These are phyloP conservation scores for Periophthalmodon schlosseri DNA, from an alignment of 2,113 vertebrate species.

Conservation along the genomic window DNA sequence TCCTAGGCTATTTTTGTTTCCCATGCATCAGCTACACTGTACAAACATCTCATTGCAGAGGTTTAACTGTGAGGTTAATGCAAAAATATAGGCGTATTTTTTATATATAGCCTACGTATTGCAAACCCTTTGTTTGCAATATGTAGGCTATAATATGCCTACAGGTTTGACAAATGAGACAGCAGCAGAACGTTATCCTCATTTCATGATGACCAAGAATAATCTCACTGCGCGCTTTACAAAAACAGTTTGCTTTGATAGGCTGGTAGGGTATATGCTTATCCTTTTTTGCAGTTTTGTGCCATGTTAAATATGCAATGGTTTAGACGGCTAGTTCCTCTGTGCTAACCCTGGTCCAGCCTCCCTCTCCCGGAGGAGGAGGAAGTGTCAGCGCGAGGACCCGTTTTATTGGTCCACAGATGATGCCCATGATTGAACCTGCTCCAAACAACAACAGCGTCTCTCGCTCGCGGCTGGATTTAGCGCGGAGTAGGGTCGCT, in stretches of 20 bases:
- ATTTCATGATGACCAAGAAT: neutral
- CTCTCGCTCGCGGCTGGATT: neutral
- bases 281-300: neutral
- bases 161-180: neutral
- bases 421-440: conserved; percentile 11
- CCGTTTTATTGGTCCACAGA: conserved; percentile 13
- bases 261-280: neutral
- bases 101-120: no score
- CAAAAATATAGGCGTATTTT: neutral
- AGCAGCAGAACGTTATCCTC: neutral
- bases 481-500: neutral
- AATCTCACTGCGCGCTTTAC: neutral
- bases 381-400: conserved; percentile 8
- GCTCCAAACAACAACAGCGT: conserved; percentile 13
- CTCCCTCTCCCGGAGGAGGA: conserved; percentile 6
- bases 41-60: neutral
- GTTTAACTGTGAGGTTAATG: neutral
- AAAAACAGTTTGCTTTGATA: neutral
- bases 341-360: neutral
- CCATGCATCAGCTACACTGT: no score
- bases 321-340: neutral
- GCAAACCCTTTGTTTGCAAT: neutral
- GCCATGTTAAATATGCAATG: neutral
- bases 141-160: neutral
- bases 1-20: no score